Percentiles rank a stretch among this genome's conserved stretches.
phyloP scores from a whole-genome alignment of 64 coral and sea anemone species.

The Montipora cactus region DNA sequence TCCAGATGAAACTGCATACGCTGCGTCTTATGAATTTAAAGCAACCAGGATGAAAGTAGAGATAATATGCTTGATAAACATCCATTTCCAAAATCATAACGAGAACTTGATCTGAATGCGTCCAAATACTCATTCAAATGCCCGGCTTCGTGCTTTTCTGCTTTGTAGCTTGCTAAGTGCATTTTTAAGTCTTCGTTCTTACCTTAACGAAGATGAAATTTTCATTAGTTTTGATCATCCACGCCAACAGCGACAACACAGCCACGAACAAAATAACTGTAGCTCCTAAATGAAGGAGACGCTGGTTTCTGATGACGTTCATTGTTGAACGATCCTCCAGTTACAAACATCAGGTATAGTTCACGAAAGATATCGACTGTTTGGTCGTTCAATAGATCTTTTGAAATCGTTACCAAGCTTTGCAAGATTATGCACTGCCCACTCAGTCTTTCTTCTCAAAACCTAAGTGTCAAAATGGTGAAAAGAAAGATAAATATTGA shows the following conservation, averaged over 20 bases:
- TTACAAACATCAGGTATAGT: not conserved
- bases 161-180: not conserved
- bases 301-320: not conserved
- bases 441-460: not conserved
- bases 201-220: not conserved
- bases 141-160: no score
- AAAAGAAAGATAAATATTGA: not conserved
- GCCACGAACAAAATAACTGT: not conserved
- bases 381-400: not conserved
- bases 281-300: not conserved
- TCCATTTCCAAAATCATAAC: no score
- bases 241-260: not conserved
- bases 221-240: constrained; percentile 2
- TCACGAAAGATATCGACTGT: no score
- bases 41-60: no score
- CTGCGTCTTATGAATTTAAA: no score
- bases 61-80: no score
- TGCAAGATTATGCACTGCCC: not conserved
- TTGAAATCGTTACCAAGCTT: not conserved
- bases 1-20: no score
- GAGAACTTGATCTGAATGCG: no score
- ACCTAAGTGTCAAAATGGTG: not conserved
- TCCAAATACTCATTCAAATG: no score
- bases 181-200: not conserved
- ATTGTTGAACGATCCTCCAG: not conserved